Conservation (phyloP, 1,140 invertebrate species). For the Drosophila tristis region DNA sequence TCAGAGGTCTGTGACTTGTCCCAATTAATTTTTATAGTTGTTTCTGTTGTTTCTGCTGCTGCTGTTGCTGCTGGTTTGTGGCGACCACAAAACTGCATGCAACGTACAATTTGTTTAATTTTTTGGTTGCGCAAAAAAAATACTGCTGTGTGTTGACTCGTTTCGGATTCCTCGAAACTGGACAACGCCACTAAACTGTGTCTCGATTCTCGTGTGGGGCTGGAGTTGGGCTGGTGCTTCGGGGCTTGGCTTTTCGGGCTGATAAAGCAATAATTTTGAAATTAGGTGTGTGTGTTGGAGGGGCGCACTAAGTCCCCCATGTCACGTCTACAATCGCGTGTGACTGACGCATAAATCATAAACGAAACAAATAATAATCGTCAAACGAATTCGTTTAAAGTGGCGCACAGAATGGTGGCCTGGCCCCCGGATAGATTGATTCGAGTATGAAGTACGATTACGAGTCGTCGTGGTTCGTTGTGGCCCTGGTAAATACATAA, state of each 20-base stretch:
- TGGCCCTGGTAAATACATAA: conserved; percentile 57
- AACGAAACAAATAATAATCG: conserved; percentile 61
- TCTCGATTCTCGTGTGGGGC: too few relatives aligned
- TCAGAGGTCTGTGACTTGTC: conserved; percentile 73
- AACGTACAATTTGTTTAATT: conserved; percentile 60
- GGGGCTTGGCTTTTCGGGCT: conserved; percentile 42
- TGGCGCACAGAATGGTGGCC: conserved; percentile 63
- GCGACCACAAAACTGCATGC: conserved; percentile 72
- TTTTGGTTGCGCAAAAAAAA: conserved; percentile 11
- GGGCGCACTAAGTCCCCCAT: conserved; percentile 1
- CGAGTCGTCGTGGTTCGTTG: conserved; percentile 8
- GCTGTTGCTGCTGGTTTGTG: conserved; percentile 23
- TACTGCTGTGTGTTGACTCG: conserved; percentile 55
- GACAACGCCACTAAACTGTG: conserved; percentile 35
- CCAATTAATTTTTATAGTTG: conserved; percentile 63
- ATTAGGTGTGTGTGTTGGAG: conserved; percentile 21
- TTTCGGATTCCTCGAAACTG: conserved; percentile 54
- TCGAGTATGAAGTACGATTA: conserved; percentile 41
- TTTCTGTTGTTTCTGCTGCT: conserved; percentile 31
- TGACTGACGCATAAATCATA: conserved; percentile 79
- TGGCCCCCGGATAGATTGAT: conserved; percentile 55
- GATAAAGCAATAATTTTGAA: conserved; percentile 50
- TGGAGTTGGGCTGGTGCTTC: not conserved
- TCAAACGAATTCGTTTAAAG: conserved; percentile 82
- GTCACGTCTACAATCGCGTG: conserved; percentile 57